phyloP scores from a whole-genome alignment of 2,888 invertebrate genomes.

The Drosophila algonquin region DNA sequence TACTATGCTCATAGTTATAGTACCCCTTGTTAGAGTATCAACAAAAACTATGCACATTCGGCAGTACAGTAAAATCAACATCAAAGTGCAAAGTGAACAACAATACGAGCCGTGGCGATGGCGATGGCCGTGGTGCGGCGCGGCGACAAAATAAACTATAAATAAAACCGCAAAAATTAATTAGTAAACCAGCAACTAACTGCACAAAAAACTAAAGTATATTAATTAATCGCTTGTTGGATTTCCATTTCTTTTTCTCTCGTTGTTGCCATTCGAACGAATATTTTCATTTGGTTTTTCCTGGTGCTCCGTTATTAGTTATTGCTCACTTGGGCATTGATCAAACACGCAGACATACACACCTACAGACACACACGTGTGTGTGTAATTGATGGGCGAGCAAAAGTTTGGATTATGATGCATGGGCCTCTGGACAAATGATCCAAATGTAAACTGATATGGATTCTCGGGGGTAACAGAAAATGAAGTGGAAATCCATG shows the following conservation, averaged over 20 bases:
- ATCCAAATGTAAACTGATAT: neutral
- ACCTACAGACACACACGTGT: neutral
- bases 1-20: neutral
- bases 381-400: constrained; percentile 17
- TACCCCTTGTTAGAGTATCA: neutral
- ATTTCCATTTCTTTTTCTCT: neutral
- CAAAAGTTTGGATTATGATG: constrained; percentile 22
- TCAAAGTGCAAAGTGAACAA: constrained; percentile 52
- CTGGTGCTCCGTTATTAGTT: neutral
- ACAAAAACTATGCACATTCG: neutral
- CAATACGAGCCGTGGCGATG: constrained; percentile 11
- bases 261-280: neutral
- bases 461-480: neutral
- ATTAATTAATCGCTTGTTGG: constrained; percentile 62
- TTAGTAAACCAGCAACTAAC: constrained; percentile 56
- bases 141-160: constrained; percentile 48
- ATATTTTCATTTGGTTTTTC: constrained; percentile 1
- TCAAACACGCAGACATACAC: neutral
- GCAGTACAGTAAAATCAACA: constrained; percentile 19
- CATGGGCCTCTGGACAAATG: constrained; percentile 1
- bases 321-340: constrained; percentile 23
- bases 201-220: constrained; percentile 49
- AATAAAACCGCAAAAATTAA: constrained; percentile 71
- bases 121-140: too few species aligned
- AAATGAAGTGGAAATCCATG: neutral